Conservation (phyloP, 2,888 invertebrate species). For the Rhorus exstirpatorius region DNA sequence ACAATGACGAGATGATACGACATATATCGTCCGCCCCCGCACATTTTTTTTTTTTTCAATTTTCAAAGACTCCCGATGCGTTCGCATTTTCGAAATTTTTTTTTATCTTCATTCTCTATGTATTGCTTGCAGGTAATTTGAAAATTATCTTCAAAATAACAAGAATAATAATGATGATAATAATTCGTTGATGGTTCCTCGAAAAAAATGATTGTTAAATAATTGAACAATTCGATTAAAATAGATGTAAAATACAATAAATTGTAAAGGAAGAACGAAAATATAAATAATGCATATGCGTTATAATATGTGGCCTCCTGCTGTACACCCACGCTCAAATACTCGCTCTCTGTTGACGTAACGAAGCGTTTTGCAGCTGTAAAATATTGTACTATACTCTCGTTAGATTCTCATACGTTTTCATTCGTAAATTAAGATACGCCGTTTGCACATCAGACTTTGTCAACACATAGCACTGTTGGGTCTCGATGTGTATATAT, state of each 20-base stretch:
- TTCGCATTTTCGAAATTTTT: too few species aligned
- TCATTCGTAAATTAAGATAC: conserved; percentile 24
- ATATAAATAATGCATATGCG: conserved; percentile 28
- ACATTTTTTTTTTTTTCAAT: too few species aligned
- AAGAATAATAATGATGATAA: background rate
- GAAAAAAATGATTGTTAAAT: background rate
- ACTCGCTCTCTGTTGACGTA: conserved; percentile 49
- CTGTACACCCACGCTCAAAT: conserved; percentile 47
- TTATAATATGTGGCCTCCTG: conserved; percentile 54
- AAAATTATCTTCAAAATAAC: too few species aligned
- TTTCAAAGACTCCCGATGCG: too few species aligned
- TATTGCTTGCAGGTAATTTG: too few species aligned
- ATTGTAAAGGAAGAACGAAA: conserved; percentile 5
- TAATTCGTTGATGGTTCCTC: background rate
- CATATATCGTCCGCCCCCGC: too few species aligned
- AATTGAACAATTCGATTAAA: background rate
- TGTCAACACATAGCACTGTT: background rate
- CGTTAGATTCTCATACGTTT: background rate
- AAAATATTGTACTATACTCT: conserved; percentile 8
- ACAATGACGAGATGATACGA: too few species aligned
- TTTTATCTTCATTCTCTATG: too few species aligned
- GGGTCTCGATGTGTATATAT: background rate
- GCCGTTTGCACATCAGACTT: conserved; percentile 19
- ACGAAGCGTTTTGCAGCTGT: conserved; percentile 25
- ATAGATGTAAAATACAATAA: background rate